Evolutionary conservation across 2,113 vertebrate genomes (phyloP).

Genomic region (Phylloscopus whistleri): DNA sequence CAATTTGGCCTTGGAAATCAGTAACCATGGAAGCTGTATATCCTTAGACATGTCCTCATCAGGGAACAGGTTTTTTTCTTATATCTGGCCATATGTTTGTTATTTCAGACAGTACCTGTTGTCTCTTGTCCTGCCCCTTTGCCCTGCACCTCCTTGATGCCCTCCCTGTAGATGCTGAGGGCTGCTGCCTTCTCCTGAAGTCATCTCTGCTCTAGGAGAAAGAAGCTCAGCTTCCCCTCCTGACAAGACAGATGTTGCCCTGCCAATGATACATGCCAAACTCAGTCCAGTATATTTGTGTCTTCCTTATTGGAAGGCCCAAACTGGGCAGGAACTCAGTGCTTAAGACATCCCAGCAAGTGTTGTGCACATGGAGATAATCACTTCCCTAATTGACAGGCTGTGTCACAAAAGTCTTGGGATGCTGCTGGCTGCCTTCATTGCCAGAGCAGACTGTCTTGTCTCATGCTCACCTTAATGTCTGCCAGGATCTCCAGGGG

Average conservation of each 20-base stretch:
- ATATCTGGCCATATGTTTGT: not conserved
- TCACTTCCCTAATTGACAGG: not conserved
- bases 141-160: not conserved
- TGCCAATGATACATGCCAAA: not conserved
- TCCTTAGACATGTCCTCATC: not conserved
- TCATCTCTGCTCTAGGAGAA: not conserved
- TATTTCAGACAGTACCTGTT: not conserved
- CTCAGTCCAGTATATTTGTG: not conserved
- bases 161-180: not conserved
- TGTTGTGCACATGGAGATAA: not conserved
- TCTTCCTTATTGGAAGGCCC: not conserved
- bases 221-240: not conserved
- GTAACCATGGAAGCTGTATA: not conserved
- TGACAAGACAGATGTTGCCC: not conserved
- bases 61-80: not conserved
- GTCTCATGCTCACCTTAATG: not conserved
- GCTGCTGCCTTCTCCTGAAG: not conserved
- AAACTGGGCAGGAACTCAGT: not conserved
- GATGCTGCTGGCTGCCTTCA: rapidly evolving
- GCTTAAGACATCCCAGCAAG: not conserved
- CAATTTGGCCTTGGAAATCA: not conserved
- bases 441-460: not conserved
- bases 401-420: not conserved
- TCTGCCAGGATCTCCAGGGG: not conserved
- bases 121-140: not conserved